phyloP scores from a whole-genome alignment of 2,888 invertebrate genomes.

The Rambutsinella grinnellia region DNA sequence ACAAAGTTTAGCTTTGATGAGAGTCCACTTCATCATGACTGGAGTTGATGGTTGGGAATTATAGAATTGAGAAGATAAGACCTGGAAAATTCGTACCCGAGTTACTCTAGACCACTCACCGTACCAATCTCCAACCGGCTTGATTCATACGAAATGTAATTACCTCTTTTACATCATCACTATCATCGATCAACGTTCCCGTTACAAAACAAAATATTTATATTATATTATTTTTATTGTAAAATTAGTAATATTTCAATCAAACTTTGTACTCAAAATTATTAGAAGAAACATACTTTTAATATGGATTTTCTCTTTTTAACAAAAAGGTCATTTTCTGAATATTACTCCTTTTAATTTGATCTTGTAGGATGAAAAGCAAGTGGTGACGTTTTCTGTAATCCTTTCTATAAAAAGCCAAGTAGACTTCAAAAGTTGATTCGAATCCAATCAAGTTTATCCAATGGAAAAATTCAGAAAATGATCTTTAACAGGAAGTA shows the following conservation, averaged over 20 bases:
- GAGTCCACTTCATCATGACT: constrained; percentile 24
- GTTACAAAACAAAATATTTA: constrained; percentile 11
- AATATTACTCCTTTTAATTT: constrained; percentile 35
- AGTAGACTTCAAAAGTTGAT: neutral
- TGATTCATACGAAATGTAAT: constrained; percentile 8
- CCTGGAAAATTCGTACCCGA: constrained; percentile 22
- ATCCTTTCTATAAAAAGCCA: neutral
- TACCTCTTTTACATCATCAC: constrained; percentile 6
- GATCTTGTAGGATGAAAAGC: constrained; percentile 1
- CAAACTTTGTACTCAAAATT: constrained; percentile 28
- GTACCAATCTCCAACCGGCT: neutral
- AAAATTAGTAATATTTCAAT: neutral
- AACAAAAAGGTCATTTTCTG: constrained; percentile 65
- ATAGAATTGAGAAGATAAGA: neutral
- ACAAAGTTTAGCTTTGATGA: constrained; percentile 47
- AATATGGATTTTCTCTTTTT: constrained; percentile 66
- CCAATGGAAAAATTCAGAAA: constrained; percentile 54
- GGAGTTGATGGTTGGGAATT: constrained; percentile 37
- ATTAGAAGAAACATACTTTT: constrained; percentile 50
- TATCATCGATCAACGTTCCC: constrained; percentile 15
- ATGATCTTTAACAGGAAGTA: constrained; percentile 65
- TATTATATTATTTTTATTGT: constrained; percentile 6
- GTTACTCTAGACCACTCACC: constrained; percentile 8
- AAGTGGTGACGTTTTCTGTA: constrained; percentile 14
- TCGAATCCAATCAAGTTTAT: neutral